These are phyloP conservation scores for Pseudococcus longispinus DNA, from an alignment of 2,888 invertebrate genomes.

Conservation along the genomic window DNA sequence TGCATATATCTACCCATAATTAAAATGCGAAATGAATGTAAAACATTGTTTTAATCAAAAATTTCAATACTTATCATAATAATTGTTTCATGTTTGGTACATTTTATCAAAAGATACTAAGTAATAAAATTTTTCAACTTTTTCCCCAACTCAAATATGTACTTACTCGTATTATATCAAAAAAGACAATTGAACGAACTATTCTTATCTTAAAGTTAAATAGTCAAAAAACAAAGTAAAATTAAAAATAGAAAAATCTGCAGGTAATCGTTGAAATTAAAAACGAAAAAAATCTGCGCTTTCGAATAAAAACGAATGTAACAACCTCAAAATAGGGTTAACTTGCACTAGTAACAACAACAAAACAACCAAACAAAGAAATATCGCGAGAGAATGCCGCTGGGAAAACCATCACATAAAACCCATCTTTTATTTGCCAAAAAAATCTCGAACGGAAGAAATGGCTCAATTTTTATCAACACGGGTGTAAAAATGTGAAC, in stretches of 20 bases:
- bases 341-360: not conserved
- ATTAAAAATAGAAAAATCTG: not conserved
- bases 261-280: not conserved
- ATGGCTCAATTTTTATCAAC: constrained; percentile 42
- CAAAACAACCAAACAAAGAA: constrained; percentile 24
- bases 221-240: not conserved
- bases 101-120: too few species aligned
- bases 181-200: too few species aligned
- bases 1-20: too few species aligned
- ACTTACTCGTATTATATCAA: too few species aligned
- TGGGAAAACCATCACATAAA: constrained; percentile 45
- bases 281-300: not conserved
- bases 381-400: constrained; percentile 18
- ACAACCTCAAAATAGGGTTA: constrained; percentile 22
- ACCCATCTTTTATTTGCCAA: constrained; percentile 47
- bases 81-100: too few species aligned
- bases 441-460: constrained; percentile 31
- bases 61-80: too few species aligned
- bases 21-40: too few species aligned
- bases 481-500: constrained; percentile 4
- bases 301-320: constrained; percentile 37
- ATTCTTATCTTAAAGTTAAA: not conserved
- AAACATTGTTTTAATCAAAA: too few species aligned
- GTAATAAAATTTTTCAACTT: too few species aligned
- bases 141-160: too few species aligned